These are phyloP conservation scores for Pelodytes ibericus DNA, from an alignment of 2,797 vertebrate species.

Conservation along the genomic window DNA sequence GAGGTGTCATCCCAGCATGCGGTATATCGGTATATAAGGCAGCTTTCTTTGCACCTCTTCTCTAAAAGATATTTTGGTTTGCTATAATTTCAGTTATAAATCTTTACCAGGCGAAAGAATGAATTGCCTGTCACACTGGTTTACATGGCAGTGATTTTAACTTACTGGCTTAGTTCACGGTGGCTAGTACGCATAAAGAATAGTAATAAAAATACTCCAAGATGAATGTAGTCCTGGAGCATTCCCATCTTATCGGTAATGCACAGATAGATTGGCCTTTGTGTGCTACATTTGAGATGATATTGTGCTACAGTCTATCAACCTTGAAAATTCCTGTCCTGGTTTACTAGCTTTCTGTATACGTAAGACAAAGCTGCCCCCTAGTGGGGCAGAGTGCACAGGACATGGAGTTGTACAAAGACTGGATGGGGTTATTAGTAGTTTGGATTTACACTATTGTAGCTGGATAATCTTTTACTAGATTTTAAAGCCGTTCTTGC, in stretches of 20 bases:
- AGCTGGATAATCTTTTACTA: too few relatives aligned
- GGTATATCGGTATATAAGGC: too few relatives aligned
- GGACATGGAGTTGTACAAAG: too few relatives aligned
- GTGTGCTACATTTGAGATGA: constrained; percentile 13
- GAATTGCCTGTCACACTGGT: constrained; percentile 31
- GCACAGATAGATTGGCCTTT: constrained; percentile 40
- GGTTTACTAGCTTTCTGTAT: not conserved
- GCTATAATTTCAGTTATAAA: constrained; percentile 38
- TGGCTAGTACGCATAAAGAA: constrained; percentile 15
- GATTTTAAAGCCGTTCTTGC: too few relatives aligned
- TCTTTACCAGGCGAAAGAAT: constrained; percentile 33
- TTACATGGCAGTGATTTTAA: constrained; percentile 36
- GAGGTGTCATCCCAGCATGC: too few relatives aligned
- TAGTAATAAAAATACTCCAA: constrained; percentile 37
- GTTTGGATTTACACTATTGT: too few relatives aligned
- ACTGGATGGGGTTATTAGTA: too few relatives aligned
- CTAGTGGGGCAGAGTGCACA: constrained; percentile 11
- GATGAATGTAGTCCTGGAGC: constrained; percentile 36
- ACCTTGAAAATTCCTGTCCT: constrained; percentile 2
- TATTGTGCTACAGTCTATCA: constrained; percentile 13
- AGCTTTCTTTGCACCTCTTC: not conserved
- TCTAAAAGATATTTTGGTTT: constrained; percentile 40
- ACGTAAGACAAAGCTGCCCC: not conserved
- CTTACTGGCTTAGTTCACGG: constrained; percentile 28
- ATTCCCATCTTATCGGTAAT: constrained; percentile 33